Conservation (phyloP, 2,888 invertebrate genomes). For the Drosophila lacicola region DNA sequence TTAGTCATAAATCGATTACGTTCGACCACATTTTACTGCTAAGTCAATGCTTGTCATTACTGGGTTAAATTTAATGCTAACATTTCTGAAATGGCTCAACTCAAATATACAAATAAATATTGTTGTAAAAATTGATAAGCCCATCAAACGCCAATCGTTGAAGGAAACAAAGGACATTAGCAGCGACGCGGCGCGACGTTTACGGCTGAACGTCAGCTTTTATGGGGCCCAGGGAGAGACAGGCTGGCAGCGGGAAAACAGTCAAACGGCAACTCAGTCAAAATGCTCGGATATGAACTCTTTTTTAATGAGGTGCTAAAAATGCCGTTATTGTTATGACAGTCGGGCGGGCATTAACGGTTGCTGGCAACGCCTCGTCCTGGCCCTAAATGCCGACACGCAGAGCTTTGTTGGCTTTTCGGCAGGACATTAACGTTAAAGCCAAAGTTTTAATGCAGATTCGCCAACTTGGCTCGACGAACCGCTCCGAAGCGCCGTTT, state of each 20-base stretch:
- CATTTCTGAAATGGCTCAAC: slow-evolving; percentile 44
- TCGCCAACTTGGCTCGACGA: slow-evolving; percentile 35
- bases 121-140: slow-evolving; percentile 76
- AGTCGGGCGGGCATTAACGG: slow-evolving; percentile 59
- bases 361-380: slow-evolving; percentile 17
- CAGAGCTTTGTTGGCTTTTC: slow-evolving; percentile 46
- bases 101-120: slow-evolving; percentile 69
- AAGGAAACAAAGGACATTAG: slow-evolving; percentile 27
- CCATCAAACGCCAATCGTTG: slow-evolving; percentile 47
- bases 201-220: slow-evolving; percentile 37
- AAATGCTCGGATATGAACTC: slow-evolving; percentile 78
- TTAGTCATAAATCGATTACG: slow-evolving; percentile 47
- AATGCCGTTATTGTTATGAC: slow-evolving; percentile 79
- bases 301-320: slow-evolving; percentile 83
- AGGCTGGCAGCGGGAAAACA: neutral
- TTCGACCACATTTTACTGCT: slow-evolving; percentile 23
- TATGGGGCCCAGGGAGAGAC: slow-evolving; percentile 25
- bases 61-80: slow-evolving; percentile 46
- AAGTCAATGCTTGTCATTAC: slow-evolving; percentile 48
- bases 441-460: slow-evolving; percentile 65
- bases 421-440: slow-evolving; percentile 70
- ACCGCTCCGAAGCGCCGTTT: slow-evolving; percentile 70
- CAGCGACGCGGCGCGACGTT: slow-evolving; percentile 14
- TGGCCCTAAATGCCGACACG: slow-evolving; percentile 34
- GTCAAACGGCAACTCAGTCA: slow-evolving; percentile 54